Percentiles rank a stretch among this genome's conserved stretches.
Evolutionary conservation across 2,888 invertebrate species (phyloP).

Genomic region (Neoascia interrupta): DNA sequence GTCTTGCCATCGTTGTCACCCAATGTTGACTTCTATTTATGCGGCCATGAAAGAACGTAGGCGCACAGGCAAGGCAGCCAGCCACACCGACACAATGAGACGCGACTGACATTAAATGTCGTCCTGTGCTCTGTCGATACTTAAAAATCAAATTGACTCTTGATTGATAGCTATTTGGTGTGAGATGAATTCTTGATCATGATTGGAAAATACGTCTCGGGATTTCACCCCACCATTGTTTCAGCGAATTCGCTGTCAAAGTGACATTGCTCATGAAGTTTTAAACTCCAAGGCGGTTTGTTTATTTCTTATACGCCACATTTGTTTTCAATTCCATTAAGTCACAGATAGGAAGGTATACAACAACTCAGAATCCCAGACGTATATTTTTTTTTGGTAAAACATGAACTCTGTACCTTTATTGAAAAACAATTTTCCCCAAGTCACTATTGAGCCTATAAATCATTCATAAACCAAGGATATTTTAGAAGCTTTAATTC

Average conservation of each 20-base stretch:
- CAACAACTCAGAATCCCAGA: background rate
- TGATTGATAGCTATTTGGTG: constrained; percentile 62
- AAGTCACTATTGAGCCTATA: constrained; percentile 11
- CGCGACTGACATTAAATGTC: constrained; percentile 60
- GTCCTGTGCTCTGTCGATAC: constrained; percentile 64
- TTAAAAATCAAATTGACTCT: constrained; percentile 61
- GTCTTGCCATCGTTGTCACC: background rate
- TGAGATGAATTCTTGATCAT: constrained; percentile 67
- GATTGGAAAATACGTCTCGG: constrained; percentile 45
- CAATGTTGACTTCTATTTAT: constrained; percentile 41
- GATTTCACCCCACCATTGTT: background rate
- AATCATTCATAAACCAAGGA: constrained; percentile 24
- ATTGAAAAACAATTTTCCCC: background rate
- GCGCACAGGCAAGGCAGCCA: background rate
- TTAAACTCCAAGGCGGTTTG: too few relatives aligned
- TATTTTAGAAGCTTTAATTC: constrained; percentile 9
- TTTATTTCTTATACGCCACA: background rate
- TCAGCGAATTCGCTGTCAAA: too few relatives aligned
- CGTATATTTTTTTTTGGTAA: background rate
- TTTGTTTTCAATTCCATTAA: constrained; percentile 2
- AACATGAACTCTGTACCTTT: background rate
- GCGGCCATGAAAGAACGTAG: constrained; percentile 37
- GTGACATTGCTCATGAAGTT: too few relatives aligned
- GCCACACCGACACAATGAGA: background rate
- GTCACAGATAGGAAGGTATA: background rate